Evolutionary conservation across 2,888 invertebrate genomes (phyloP).

Genomic region (Arenicola marina): DNA sequence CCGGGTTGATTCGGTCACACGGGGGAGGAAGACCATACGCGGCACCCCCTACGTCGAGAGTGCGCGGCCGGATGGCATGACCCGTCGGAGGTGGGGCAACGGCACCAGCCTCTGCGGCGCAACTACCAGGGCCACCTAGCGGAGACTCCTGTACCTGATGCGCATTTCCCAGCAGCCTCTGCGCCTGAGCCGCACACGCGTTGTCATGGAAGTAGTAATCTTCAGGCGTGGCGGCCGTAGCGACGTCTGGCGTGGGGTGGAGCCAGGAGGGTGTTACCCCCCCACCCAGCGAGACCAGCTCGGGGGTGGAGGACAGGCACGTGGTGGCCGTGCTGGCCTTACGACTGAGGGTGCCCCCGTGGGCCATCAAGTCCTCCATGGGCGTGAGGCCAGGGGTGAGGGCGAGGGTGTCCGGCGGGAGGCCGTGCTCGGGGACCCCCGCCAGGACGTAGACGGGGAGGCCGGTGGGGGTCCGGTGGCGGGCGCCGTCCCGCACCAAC

Average conservation of each 20-base stretch:
- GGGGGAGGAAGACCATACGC: no score
- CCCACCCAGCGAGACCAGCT: not conserved
- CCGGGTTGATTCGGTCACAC: not conserved
- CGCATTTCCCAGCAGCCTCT: no score
- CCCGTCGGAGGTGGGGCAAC: not conserved
- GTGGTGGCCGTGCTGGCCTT: slow-evolving; percentile 1
- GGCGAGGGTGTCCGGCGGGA: not conserved
- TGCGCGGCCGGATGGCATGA: no score
- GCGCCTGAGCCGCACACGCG: no score
- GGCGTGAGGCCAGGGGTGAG: not conserved
- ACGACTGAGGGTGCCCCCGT: not conserved
- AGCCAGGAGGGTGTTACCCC: not conserved
- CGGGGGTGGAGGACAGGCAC: not conserved
- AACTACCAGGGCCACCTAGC: not conserved
- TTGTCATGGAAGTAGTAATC: no score
- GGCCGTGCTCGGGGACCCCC: not conserved
- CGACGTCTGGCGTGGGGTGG: not conserved
- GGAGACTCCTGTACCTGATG: not conserved
- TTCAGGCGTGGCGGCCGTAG: not conserved
- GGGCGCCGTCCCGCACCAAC: not conserved
- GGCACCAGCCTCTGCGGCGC: not conserved
- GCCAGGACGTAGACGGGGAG: slow-evolving; percentile 1
- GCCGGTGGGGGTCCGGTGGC: not conserved
- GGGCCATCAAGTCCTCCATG: not conserved
- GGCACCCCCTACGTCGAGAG: no score